Percentiles rank a stretch among this genome's conserved stretches.
Evolutionary conservation across 2,888 invertebrate species (phyloP).

Genomic region (Aproaerema taeniolella): DNA sequence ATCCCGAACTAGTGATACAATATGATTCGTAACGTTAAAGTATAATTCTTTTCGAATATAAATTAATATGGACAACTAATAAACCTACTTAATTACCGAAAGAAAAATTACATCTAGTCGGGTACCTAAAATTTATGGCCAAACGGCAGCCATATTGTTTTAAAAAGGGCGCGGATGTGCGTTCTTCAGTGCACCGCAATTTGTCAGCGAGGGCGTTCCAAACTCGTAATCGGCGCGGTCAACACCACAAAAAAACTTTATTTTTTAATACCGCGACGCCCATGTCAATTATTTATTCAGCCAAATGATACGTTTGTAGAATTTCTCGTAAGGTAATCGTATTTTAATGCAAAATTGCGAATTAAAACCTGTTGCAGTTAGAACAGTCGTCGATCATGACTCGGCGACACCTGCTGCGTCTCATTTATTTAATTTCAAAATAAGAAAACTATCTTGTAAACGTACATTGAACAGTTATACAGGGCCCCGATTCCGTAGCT

Average conservation of each 20-base stretch:
- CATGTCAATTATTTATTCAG: conserved; percentile 9
- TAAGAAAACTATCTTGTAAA: no score
- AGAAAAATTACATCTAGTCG: conserved; percentile 6
- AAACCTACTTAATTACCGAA: neutral
- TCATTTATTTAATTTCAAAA: neutral
- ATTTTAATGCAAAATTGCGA: neutral
- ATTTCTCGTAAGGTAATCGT: conserved; percentile 5
- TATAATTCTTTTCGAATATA: no score
- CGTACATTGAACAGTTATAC: no score
- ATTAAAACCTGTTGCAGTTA: conserved; percentile 9
- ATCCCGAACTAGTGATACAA: no score
- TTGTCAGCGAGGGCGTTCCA: conserved; percentile 63
- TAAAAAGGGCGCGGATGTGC: conserved; percentile 36
- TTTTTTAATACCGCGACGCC: conserved; percentile 33
- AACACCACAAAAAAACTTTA: conserved; percentile 43
- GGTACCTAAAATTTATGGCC: conserved; percentile 11
- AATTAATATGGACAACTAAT: no score
- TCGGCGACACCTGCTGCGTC: conserved; percentile 6
- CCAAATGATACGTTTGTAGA: conserved; percentile 9
- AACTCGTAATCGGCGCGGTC: conserved; percentile 57
- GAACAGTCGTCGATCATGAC: conserved; percentile 5
- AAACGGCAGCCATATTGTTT: conserved; percentile 41
- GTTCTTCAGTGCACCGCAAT: conserved; percentile 38
- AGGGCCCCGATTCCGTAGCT: no score
- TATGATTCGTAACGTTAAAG: no score